These are phyloP conservation scores for Vicugna pacos DNA, from an alignment of 2,113 vertebrate genomes.

Conservation along the genomic window DNA sequence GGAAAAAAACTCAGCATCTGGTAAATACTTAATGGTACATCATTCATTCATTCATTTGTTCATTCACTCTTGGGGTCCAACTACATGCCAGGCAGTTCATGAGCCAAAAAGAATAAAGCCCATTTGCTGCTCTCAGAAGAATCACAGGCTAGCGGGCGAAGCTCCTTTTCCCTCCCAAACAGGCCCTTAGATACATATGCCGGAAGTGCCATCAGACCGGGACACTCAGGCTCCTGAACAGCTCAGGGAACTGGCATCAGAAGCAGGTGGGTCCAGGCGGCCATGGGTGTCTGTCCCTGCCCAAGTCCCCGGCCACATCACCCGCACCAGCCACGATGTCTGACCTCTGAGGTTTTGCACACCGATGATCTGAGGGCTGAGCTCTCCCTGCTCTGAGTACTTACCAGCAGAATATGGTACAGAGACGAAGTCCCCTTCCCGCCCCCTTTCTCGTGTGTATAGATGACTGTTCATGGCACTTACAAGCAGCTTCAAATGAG, in stretches of 20 bases:
- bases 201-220: rapidly evolving
- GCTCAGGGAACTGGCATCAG: not conserved
- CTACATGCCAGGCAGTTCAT: not conserved
- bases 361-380: not conserved
- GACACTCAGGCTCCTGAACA: not conserved
- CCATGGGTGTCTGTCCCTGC: not conserved
- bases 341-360: not conserved
- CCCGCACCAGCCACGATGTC: rapidly evolving
- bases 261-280: not conserved
- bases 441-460: not conserved
- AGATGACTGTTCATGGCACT: conserved; percentile 63
- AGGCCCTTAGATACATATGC: not conserved
- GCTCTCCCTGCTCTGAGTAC: not conserved
- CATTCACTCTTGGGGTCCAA: not conserved
- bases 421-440: not conserved
- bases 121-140: not conserved
- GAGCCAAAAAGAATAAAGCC: not conserved
- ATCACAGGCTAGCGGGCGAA: not conserved
- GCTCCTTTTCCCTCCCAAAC: not conserved
- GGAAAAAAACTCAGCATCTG: not conserved
- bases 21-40: not conserved
- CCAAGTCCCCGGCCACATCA: not conserved
- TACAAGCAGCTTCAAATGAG: conserved; percentile 71
- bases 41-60: not conserved
- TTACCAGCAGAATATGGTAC: not conserved